phyloP scores from a whole-genome alignment of 1,140 invertebrate species.

The Drosophila seguyi region DNA sequence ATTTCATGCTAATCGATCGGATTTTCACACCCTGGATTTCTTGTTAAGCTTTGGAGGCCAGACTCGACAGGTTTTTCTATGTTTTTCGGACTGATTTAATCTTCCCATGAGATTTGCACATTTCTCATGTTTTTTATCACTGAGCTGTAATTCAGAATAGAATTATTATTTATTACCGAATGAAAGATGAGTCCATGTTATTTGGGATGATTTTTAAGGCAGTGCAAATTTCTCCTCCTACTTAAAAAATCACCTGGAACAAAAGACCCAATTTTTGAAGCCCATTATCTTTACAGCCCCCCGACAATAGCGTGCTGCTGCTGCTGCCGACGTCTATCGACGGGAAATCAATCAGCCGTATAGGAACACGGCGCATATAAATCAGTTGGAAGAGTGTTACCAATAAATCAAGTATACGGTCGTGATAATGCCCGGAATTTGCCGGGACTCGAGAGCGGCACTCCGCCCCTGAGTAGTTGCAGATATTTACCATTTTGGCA shows the following conservation, averaged over 20 bases:
- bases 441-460: slow-evolving; percentile 4
- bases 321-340: not conserved
- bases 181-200: not conserved
- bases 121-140: slow-evolving; percentile 31
- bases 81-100: slow-evolving; percentile 1
- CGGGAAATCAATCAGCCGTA: slow-evolving; percentile 62
- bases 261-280: slow-evolving; percentile 3
- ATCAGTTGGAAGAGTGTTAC: slow-evolving; percentile 61
- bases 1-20: slow-evolving; percentile 42
- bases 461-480: slow-evolving; percentile 5
- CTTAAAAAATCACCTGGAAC: not conserved
- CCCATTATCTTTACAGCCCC: slow-evolving; percentile 38
- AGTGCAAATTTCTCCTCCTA: not conserved
- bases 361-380: slow-evolving; percentile 57
- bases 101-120: slow-evolving; percentile 19
- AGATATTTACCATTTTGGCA: slow-evolving; percentile 29
- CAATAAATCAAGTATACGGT: slow-evolving; percentile 59
- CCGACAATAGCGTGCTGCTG: not conserved
- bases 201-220: not conserved
- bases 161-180: slow-evolving; percentile 8
- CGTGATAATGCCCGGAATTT: slow-evolving; percentile 46
- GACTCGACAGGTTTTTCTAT: not conserved
- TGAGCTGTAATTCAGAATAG: not conserved
- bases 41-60: slow-evolving; percentile 32
- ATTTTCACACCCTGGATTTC: slow-evolving; percentile 45